Evolutionary conservation across 2,797 vertebrate genomes (phyloP).

Genomic region (Diplodus puntazzo): DNA sequence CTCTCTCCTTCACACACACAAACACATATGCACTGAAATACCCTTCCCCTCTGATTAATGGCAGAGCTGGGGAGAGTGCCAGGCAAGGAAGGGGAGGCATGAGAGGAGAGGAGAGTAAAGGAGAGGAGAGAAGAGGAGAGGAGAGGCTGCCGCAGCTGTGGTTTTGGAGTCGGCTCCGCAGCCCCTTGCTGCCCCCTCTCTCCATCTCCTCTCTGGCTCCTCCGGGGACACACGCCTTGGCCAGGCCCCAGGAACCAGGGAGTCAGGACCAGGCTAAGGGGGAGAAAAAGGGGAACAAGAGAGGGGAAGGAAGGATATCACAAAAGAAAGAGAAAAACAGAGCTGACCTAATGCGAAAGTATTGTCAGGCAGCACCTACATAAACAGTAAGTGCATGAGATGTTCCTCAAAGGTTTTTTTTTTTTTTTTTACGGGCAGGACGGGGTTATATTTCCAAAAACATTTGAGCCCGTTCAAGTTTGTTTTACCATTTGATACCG

Average conservation of each 20-base stretch:
- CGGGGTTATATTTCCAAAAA: conserved; percentile 34
- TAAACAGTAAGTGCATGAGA: conserved; percentile 47
- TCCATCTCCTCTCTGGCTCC: conserved; percentile 85
- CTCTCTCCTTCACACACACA: conserved; percentile 64
- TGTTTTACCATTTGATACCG: conserved; percentile 35
- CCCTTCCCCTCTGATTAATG: conserved; percentile 87
- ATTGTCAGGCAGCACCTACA: conserved; percentile 67
- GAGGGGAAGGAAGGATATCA: conserved; percentile 73
- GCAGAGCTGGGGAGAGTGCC: conserved; percentile 87
- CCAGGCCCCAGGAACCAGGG: conserved; percentile 85
- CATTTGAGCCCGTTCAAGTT: conserved; percentile 22
- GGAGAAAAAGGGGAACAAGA: conserved; percentile 76
- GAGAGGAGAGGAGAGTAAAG: conserved; percentile 35
- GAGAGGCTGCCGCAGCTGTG: conserved; percentile 83
- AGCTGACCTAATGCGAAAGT: conserved; percentile 65
- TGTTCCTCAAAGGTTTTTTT: conserved; percentile 30
- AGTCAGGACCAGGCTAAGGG: conserved; percentile 85
- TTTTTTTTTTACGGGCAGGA: conserved; percentile 27
- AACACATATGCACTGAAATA: conserved; percentile 63
- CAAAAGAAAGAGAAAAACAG: conserved; percentile 76
- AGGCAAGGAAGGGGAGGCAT: conserved; percentile 81
- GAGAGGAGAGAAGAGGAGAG: conserved; percentile 21
- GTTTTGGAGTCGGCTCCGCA: conserved; percentile 87
- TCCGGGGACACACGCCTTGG: conserved; percentile 86
- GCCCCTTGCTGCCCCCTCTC: conserved; percentile 85